Evolutionary conservation across 1,140 invertebrate species (phyloP), one percentile per base, ranked within the genome.

Genomic region (Drosophila navojoa): DNA sequence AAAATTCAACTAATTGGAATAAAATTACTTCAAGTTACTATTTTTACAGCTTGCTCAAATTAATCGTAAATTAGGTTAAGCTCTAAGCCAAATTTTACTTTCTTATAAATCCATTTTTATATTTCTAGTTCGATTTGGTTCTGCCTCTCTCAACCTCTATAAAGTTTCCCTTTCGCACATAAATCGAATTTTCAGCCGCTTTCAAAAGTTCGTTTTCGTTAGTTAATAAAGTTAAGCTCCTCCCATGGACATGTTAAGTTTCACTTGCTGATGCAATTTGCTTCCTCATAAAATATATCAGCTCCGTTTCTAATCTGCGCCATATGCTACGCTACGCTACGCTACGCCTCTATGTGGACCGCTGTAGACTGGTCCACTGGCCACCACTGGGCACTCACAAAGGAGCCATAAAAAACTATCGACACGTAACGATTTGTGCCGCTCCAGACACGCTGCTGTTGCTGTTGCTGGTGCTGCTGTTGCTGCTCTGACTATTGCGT

Each of bases 391-490:
- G 47, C 71, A 85, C 44, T 74, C 74, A 86, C 81, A 85, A 85
- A 86, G 78, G 76, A 66, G 75, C 67, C 70, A 86, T 85, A 86
- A 85, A 84, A 68, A 68, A 55, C 70, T 72, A 72, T 72, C 70
- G 81, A 85, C 82, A 85, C 78, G 82, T 85, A 81, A 71, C 81
- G 81, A 86, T 84, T 84, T 74, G 81, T 79, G 81, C 73, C 81
- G 80, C 77, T 58, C 16, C 58, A 62, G 61, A 72, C 53, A 58
- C 22, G 69, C 35, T 64, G 68, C 59, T 52, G 60, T 16, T 45
- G 54, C 44, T 44, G 59, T 50, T 27, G 68, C 42, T 57, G 61
- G 66, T 40, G 69, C 35, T 55, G 68, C 49, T 52, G 61, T 16
- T 38, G 73, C 45, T 61, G 57, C 71, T 32, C 74, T 63, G 76